Evolutionary conservation across 2,797 vertebrate species (phyloP), one percentile per base, ranked within the genome.

Genomic region (Syngnathus acus): DNA sequence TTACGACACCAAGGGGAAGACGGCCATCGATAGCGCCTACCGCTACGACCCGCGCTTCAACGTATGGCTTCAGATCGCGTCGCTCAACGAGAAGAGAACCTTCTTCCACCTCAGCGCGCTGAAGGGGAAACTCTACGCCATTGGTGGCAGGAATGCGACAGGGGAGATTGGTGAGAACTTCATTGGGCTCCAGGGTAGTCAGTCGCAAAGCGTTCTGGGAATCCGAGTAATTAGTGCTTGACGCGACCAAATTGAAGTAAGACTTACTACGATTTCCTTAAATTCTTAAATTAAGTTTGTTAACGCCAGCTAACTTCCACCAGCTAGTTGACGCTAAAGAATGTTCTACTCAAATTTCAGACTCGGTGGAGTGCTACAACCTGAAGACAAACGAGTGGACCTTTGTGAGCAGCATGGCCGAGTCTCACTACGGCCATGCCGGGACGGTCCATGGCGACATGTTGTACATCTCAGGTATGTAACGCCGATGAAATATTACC

Each of bases 391-490:
- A 93, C 4, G 90, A 93, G 79, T 93, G 92, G 92, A 89, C 83
- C 0, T 89, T 91, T 70, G 90, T 91, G 71, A 68, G 70, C 38
- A 84, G 72, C 1, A 92, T 93, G 90, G 55, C 73, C 68, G 90
- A 93, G 75, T 90, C 91, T 54, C 92, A 93, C 75, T 93, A 93
- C 42, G 92, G 92, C 39, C 92, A 93, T 6, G 92, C 91, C 40
- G 92, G 92, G 16, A 84, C 92, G 0, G 91, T 93, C 65, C 90
- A 93, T 1, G 85, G 83, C 1, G 82, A 77, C 50, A 84, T 90
- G 63, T 92, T 93, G 92, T 93, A 91, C 79, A 88, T 93, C 76
- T 93, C 92, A 84, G 92, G 92, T 93, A 84, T 92, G 91, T 93
- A 55, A 45, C 39, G 9, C n/a, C 0, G 5, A 40, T 37, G 9